Base-by-base conservation (phyloP, 2,113 vertebrate genomes). In the Tupaia chinensis region DNA sequence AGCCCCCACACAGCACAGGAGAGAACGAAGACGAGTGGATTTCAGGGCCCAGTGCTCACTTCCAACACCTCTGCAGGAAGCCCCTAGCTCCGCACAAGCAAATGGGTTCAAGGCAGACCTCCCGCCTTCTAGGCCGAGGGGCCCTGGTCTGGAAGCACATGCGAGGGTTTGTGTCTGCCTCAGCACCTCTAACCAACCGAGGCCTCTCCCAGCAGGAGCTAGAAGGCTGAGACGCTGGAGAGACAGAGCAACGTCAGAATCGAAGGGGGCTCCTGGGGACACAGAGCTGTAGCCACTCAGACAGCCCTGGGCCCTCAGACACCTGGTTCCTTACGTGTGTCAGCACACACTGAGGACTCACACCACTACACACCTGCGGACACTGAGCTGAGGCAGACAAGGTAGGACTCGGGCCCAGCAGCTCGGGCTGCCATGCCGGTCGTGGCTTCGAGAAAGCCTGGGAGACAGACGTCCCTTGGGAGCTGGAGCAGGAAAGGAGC, bases 291-390 rank as follows among this genome's bases (percentile, higher is more conserved):
- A 7, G 78, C 29, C 22, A 27, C 10, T 25, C 72, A 34, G 54
- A 27, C 0, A 7, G 58, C 19, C 61, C 34, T 17, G 53, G 77
- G 12, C 19, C 56, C 25, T 4, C 9, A 0, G 1, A 32, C 1
- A 0, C 16, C 63, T 0, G 12, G 69, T 3, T 14, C 53, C 81
- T 32, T 8, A 17, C 23, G 10, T 0, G 0, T 5, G 61, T 25
- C 14, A 29, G 29, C 0, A 32, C 63, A 53, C 13, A 8, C 9
- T 4, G 10, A 66, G 79, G 58, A 56, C 5, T 19, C 16, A 6
- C 0, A 22, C 25, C 61, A 14, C 3, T 13, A 32, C 69, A 13
- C 16, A 16, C 20, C n/a, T 29, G 72, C 44, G 80, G 29, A 25
- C 22, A 3, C 2, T 6, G 9, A 29, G 65, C 27, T 1, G 8